These are phyloP conservation scores for Germaria angustata DNA, from an alignment of 2,888 invertebrate species.

Conservation along the genomic window DNA sequence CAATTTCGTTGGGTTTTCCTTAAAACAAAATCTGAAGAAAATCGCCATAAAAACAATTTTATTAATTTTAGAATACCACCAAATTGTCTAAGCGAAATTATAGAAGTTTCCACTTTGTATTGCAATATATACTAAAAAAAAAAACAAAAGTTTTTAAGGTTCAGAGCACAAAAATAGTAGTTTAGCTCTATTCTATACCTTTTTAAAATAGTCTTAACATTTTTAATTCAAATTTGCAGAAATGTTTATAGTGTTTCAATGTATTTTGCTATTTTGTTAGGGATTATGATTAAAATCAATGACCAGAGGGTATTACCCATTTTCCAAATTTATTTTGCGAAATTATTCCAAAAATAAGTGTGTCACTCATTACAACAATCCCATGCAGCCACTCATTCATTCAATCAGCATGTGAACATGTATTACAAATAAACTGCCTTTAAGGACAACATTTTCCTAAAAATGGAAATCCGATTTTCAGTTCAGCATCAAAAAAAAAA, in stretches of 20 bases:
- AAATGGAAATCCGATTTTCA: constrained; percentile 64
- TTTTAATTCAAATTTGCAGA: no score
- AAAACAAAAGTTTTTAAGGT: no score
- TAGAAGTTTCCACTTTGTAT: constrained; percentile 41
- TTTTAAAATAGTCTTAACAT: no score
- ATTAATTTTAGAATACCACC: no score
- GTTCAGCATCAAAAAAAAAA: constrained; percentile 14
- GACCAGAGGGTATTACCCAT: constrained; percentile 17
- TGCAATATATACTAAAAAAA: not conserved
- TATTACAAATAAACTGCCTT: constrained; percentile 30
- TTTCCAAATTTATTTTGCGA: constrained; percentile 32
- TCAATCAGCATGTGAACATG: constrained; percentile 45
- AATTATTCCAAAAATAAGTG: constrained; percentile 50
- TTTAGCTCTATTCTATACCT: no score
- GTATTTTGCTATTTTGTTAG: constrained; percentile 7
- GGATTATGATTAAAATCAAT: constrained; percentile 47
- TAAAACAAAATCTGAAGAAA: no score
- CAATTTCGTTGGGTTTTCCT: no score
- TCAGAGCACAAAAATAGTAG: no score
- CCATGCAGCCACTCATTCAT: constrained; percentile 20
- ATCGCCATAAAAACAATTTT: no score
- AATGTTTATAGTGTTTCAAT: not conserved
- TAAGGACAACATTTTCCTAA: constrained; percentile 33
- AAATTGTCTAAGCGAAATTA: no score
- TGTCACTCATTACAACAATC: constrained; percentile 51